Evolutionary conservation across 1,140 invertebrate species (phyloP).

Genomic region (Leptinotarsa undecemlineata): DNA sequence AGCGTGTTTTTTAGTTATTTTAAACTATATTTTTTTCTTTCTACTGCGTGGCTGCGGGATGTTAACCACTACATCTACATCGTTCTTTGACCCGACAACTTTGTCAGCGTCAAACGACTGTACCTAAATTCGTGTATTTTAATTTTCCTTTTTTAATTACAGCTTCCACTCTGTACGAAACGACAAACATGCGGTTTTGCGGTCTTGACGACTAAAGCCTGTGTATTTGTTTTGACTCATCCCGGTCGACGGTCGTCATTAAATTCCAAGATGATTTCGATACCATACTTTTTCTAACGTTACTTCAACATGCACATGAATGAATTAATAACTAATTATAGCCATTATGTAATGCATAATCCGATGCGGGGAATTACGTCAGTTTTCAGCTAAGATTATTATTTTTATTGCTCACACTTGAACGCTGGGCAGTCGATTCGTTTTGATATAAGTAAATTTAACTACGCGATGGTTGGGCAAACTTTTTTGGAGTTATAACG

Average conservation of each 20-base stretch:
- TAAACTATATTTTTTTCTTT: too few relatives aligned
- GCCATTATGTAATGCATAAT: conserved; percentile 13
- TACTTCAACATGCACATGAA: background rate
- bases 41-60: too few relatives aligned
- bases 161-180: background rate
- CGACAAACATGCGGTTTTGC: background rate
- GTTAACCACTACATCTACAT: too few relatives aligned
- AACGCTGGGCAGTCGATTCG: background rate
- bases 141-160: background rate
- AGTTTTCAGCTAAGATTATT: background rate
- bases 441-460: background rate
- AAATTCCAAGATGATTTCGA: too few relatives aligned
- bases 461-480: too few relatives aligned
- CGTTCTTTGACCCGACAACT: too few relatives aligned
- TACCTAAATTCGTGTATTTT: background rate
- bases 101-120: too few relatives aligned
- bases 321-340: conserved; percentile 16
- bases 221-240: too few relatives aligned
- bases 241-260: too few relatives aligned
- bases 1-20: too few relatives aligned
- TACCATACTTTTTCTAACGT: conserved; percentile 1
- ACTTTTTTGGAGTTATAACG: too few relatives aligned
- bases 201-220: background rate
- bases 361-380: conserved; percentile 12
- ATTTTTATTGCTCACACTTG: conserved; percentile 15